These are phyloP conservation scores for Harpagoxenus sublaevis DNA, from an alignment of 2,888 invertebrate species.

Conservation along the genomic window DNA sequence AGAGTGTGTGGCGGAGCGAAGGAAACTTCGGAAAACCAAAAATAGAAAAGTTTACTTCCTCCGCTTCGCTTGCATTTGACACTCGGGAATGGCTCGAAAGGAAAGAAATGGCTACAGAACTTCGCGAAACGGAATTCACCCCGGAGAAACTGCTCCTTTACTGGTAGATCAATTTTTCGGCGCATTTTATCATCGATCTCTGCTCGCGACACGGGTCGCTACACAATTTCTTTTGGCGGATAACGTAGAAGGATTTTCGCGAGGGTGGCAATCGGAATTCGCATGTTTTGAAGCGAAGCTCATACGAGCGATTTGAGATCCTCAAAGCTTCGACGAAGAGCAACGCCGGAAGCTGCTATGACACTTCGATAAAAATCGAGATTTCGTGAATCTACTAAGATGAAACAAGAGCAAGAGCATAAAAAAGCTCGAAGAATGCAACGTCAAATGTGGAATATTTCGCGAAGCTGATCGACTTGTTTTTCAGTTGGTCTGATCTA, in stretches of 20 bases:
- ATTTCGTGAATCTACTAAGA: conserved; percentile 2
- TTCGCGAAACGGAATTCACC: conserved; percentile 11
- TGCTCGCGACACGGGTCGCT: not conserved
- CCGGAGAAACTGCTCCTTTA: not conserved
- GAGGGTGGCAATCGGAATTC: not conserved
- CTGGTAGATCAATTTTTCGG: conserved; percentile 28
- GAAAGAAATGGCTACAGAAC: conserved; percentile 1
- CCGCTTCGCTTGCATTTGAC: not conserved
- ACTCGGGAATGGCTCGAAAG: conserved; percentile 1
- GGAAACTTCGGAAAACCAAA: conserved; percentile 25
- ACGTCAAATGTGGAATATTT: not conserved
- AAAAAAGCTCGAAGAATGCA: not conserved
- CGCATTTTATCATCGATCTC: not conserved
- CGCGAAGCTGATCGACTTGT: not conserved
- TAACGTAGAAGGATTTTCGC: not conserved
- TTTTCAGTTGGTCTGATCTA: not conserved
- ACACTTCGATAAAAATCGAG: not conserved
- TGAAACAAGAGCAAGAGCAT: not conserved
- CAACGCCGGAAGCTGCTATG: not conserved
- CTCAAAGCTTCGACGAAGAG: not conserved
- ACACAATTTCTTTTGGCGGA: not conserved
- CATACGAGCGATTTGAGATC: not conserved
- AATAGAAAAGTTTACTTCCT: conserved; percentile 17
- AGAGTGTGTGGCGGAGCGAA: not conserved
- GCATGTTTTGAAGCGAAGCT: not conserved